Evolutionary conservation across 2,113 vertebrate genomes (phyloP).

Genomic region (Gobiocypris rarus): DNA sequence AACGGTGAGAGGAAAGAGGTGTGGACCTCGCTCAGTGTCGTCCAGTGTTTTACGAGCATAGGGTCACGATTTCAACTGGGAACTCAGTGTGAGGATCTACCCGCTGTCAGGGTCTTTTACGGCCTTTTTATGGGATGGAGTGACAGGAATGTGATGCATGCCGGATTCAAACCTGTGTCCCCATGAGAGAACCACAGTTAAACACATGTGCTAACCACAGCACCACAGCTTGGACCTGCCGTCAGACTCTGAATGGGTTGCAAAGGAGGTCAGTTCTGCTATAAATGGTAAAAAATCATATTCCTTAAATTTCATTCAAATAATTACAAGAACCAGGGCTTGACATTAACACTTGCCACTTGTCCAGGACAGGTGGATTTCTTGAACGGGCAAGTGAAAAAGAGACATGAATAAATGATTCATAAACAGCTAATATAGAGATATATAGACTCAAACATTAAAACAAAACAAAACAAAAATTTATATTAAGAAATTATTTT

Average conservation of each 20-base stretch:
- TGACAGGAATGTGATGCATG: not conserved
- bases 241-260: not conserved
- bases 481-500: too few relatives aligned
- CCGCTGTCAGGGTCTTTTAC: not conserved
- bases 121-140: not conserved
- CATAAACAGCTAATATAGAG: too few relatives aligned
- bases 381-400: too few relatives aligned
- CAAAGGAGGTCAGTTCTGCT: not conserved
- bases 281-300: not conserved
- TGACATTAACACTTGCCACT: too few relatives aligned
- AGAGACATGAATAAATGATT: too few relatives aligned
- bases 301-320: not conserved
- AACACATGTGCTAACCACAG: not conserved
- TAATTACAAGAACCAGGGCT: not conserved
- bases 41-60: conserved; percentile 41
- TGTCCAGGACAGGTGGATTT: too few relatives aligned
- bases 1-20: conserved; percentile 40
- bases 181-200: not conserved
- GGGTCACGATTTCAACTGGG: conserved; percentile 37
- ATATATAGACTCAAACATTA: too few relatives aligned
- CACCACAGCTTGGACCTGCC: not conserved
- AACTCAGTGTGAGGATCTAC: conserved; percentile 31
- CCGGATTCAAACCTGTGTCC: not conserved
- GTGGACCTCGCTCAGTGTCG: conserved; percentile 18
- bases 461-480: too few relatives aligned